These are phyloP conservation scores for Drosophila mulleri DNA, from an alignment of 2,888 invertebrate genomes.

Conservation along the genomic window DNA sequence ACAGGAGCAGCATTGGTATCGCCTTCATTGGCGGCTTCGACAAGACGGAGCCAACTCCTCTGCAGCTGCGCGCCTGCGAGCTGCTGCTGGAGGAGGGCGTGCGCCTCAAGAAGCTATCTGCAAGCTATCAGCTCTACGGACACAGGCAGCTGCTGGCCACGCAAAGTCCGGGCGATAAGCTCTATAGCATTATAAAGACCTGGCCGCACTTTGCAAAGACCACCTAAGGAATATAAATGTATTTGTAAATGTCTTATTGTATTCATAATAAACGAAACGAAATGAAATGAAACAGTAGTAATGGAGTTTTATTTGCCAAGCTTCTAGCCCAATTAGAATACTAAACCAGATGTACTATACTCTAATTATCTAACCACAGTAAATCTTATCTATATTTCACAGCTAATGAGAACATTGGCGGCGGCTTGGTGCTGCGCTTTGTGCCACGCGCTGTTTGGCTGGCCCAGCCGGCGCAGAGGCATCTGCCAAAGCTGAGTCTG, in stretches of 20 bases:
- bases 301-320: not conserved
- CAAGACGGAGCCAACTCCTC: constrained; percentile 85
- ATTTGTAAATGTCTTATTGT: constrained; percentile 9
- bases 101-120: constrained; percentile 86
- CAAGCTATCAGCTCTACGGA: constrained; percentile 89
- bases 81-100: constrained; percentile 88
- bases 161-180: constrained; percentile 89
- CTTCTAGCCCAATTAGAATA: not conserved
- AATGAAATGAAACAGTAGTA: not conserved
- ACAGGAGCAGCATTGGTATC: constrained; percentile 89
- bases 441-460: constrained; percentile 78
- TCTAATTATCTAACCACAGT: not conserved
- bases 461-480: constrained; percentile 75
- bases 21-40: constrained; percentile 91
- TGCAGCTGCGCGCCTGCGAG: constrained; percentile 87
- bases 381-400: constrained; percentile 8
- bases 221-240: constrained; percentile 4
- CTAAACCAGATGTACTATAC: not conserved
- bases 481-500: constrained; percentile 50
- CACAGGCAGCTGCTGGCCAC: constrained; percentile 89
- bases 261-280: constrained; percentile 20
- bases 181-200: constrained; percentile 88
- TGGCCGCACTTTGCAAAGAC: constrained; percentile 88
- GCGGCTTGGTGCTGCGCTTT: constrained; percentile 71
- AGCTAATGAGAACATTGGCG: constrained; percentile 78